A percentile compares a stretch with the other conserved stretches of the same genome.
These are phyloP conservation scores for Malaclemys terrapin DNA, from an alignment of 2,113 vertebrate species.

Conservation along the genomic window DNA sequence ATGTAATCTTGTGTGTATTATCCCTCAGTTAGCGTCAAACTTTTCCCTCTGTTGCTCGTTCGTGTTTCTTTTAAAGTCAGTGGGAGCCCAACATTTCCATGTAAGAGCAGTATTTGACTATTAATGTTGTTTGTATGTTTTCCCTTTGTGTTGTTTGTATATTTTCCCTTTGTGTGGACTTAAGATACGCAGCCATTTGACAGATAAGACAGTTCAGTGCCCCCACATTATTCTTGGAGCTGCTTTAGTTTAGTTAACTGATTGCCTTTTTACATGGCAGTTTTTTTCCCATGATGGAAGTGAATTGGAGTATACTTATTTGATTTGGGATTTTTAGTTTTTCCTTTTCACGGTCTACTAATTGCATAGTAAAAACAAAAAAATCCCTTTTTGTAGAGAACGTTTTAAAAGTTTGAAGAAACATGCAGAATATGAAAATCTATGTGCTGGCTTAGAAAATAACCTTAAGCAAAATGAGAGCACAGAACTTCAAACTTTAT, in stretches of 20 bases:
- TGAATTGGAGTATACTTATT: slow-evolving; percentile 4
- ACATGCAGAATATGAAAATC: accelerated
- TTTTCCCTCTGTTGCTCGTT: slow-evolving; percentile 22
- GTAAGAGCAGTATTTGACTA: slow-evolving; percentile 12
- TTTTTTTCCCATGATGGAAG: not conserved
- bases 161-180: not conserved
- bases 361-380: not conserved
- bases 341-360: slow-evolving; percentile 11
- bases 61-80: not conserved
- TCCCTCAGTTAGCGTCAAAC: not conserved
- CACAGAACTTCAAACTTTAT: not conserved
- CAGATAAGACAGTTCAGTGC: not conserved
- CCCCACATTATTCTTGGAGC: not conserved
- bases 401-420: not conserved
- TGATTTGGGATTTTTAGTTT: slow-evolving; percentile 1
- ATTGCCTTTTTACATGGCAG: not conserved
- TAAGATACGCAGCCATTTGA: accelerated
- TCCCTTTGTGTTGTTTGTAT: not conserved
- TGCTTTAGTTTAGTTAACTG: not conserved
- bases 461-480: not conserved
- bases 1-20: not conserved
- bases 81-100: not conserved
- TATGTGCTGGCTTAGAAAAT: not conserved
- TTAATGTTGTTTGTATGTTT: not conserved
- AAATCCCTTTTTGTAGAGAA: not conserved